A percentile compares a stretch with the other conserved stretches of the same genome.
These are phyloP conservation scores for Schizopygopsis pylzovi DNA, from an alignment of 2,797 vertebrate genomes.

Conservation along the genomic window DNA sequence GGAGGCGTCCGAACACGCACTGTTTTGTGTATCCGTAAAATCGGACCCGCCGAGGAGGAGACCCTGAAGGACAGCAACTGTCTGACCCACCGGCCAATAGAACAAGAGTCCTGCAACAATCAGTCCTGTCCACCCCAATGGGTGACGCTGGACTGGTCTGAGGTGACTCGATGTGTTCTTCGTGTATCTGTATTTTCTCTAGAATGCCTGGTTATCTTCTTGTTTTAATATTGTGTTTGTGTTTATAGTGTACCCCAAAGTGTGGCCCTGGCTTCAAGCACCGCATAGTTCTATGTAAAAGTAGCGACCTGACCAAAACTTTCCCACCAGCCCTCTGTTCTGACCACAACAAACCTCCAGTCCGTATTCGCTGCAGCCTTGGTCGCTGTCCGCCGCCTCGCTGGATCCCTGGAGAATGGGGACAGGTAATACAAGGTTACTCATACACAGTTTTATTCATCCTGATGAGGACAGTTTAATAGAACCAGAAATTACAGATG, in stretches of 20 bases:
- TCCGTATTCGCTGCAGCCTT: conserved; percentile 91
- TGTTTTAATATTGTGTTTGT: conserved; percentile 33
- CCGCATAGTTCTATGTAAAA: conserved; percentile 96
- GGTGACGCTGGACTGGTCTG: conserved; percentile 97
- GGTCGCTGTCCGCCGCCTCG: conserved; percentile 95
- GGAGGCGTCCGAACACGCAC: conserved; percentile 89
- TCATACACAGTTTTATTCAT: neutral
- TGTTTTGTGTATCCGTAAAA: conserved; percentile 92
- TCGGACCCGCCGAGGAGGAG: conserved; percentile 92
- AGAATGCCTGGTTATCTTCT: neutral
- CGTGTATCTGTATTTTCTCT: neutral
- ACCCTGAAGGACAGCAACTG: conserved; percentile 90
- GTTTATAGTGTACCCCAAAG: conserved; percentile 91
- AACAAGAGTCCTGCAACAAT: conserved; percentile 94
- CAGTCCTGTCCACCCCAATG: conserved; percentile 98
- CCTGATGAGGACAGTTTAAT: neutral
- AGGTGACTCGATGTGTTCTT: conserved; percentile 76
- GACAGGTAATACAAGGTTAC: conserved; percentile 82
- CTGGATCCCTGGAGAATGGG: conserved; percentile 98
- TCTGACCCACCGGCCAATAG: conserved; percentile 92
- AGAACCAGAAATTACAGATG: neutral
- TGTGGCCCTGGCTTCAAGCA: conserved; percentile 98
- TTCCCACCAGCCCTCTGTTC: conserved; percentile 89
- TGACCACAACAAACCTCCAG: conserved; percentile 89
- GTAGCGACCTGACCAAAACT: conserved; percentile 93